A percentile compares a stretch with the other conserved stretches of the same genome.
Evolutionary conservation across 2,888 invertebrate species (phyloP).

Genomic region (Platerodrilus igneus): DNA sequence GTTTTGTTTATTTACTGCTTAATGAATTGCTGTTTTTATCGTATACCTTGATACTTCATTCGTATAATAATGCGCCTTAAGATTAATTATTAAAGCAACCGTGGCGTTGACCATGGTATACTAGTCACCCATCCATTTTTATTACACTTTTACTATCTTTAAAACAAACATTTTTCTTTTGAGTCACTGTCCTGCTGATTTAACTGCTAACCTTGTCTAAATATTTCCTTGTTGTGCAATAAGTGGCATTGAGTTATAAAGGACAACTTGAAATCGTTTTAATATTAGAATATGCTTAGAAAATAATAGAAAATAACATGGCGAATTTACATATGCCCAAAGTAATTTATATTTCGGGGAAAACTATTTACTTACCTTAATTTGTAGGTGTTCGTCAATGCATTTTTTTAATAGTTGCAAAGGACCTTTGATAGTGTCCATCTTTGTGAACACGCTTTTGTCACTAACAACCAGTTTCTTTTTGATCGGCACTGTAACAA

Average conservation of each 20-base stretch:
- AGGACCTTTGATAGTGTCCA: constrained; percentile 58
- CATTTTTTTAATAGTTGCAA: constrained; percentile 58
- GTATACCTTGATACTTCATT: too few species aligned
- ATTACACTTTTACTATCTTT: constrained; percentile 4
- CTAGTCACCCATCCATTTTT: constrained; percentile 31
- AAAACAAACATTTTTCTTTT: constrained; percentile 16
- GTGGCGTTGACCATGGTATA: constrained; percentile 46
- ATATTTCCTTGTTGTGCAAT: constrained; percentile 28
- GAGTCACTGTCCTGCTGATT: constrained; percentile 21
- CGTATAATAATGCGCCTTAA: too few species aligned
- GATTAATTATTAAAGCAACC: constrained; percentile 42
- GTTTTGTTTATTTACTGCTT: too few species aligned
- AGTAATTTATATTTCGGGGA: too few species aligned
- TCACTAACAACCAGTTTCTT: constrained; percentile 29
- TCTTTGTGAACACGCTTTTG: constrained; percentile 44
- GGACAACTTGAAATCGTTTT: too few species aligned
- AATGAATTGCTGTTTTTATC: too few species aligned
- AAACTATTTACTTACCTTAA: constrained; percentile 64
- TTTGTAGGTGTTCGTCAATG: constrained; percentile 55
- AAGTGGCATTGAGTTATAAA: constrained; percentile 38
- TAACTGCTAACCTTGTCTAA: constrained; percentile 27
- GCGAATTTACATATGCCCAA: too few species aligned
- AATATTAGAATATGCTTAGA: too few species aligned
- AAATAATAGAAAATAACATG: too few species aligned
- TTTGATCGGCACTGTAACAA: constrained; percentile 40